These are phyloP conservation scores for Megaleporinus macrocephalus DNA, from an alignment of 2,113 vertebrate species.

Conservation along the genomic window DNA sequence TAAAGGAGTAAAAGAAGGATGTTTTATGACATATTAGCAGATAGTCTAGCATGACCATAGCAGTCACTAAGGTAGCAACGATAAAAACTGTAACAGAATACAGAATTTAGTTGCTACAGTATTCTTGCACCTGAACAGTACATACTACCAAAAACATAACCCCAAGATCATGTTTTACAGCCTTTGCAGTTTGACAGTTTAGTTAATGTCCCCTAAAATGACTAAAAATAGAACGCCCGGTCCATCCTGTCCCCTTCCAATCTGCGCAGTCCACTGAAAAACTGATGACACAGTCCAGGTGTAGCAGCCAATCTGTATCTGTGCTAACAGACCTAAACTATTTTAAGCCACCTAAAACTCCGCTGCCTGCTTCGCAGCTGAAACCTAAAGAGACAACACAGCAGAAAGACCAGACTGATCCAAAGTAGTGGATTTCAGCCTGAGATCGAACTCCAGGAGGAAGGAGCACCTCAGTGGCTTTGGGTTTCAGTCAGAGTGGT, in stretches of 20 bases:
- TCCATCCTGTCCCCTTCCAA: slow-evolving; percentile 16
- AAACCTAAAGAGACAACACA: background rate
- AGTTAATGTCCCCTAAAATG: background rate
- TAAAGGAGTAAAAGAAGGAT: no score
- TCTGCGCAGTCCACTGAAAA: slow-evolving; percentile 29
- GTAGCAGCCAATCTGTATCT: slow-evolving; percentile 6
- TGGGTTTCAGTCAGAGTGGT: slow-evolving; percentile 3
- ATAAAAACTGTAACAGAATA: no score
- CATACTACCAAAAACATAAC: no score
- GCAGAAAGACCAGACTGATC: background rate
- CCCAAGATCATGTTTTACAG: background rate
- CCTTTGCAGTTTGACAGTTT: background rate
- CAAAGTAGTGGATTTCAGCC: slow-evolving; percentile 14
- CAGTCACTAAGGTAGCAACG: no score
- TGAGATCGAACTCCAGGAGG: background rate
- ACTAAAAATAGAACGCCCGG: slow-evolving; percentile 31
- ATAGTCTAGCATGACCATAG: no score
- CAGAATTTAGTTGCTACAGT: no score
- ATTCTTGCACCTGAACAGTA: no score
- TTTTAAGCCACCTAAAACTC: slow-evolving; percentile 16
- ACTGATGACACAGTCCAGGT: slow-evolving; percentile 29
- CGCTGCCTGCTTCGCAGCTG: background rate
- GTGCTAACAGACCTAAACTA: slow-evolving; percentile 6
- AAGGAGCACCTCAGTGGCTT: background rate
- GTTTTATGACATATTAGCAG: no score